Evolutionary conservation across 2,888 invertebrate species (phyloP).

Genomic region (Venustoraphidia nigricollis): DNA sequence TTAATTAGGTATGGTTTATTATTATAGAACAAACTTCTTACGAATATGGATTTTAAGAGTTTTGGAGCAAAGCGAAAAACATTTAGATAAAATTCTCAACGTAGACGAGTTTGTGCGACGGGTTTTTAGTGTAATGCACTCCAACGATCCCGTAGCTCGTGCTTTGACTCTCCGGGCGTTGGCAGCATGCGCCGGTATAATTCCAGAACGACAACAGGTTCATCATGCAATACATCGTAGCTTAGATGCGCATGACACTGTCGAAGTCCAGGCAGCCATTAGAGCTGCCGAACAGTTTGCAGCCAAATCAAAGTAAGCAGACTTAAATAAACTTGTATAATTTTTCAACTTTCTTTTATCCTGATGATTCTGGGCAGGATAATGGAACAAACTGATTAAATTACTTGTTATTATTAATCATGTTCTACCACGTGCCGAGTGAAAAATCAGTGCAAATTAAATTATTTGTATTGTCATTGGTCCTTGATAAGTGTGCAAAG

Average conservation of each 20-base stretch:
- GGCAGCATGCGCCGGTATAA: slow-evolving; percentile 84
- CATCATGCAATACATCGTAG: slow-evolving; percentile 88
- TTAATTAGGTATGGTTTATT: neutral
- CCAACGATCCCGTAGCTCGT: slow-evolving; percentile 92
- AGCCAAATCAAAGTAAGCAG: slow-evolving; percentile 69
- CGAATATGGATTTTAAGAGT: slow-evolving; percentile 85
- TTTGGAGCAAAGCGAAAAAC: slow-evolving; percentile 90
- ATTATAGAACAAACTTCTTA: slow-evolving; percentile 68
- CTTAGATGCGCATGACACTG: slow-evolving; percentile 85
- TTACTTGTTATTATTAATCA: too few relatives aligned
- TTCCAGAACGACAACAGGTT: slow-evolving; percentile 85
- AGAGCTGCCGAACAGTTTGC: slow-evolving; percentile 91
- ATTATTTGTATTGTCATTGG: too few relatives aligned
- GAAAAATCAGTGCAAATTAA: too few relatives aligned
- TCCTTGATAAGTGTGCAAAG: too few relatives aligned
- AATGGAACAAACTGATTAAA: too few relatives aligned
- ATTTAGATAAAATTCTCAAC: slow-evolving; percentile 88
- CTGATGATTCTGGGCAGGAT: too few relatives aligned
- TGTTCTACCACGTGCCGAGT: too few relatives aligned
- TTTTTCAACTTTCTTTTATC: too few relatives aligned
- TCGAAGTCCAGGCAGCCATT: slow-evolving; percentile 92
- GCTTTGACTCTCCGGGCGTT: slow-evolving; percentile 78
- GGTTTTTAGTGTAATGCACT: slow-evolving; percentile 87
- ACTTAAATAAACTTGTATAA: neutral
- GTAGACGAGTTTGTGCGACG: slow-evolving; percentile 86